These are phyloP conservation scores for Bathynomus jamesi DNA, from an alignment of 1,140 invertebrate genomes.

Conservation along the genomic window DNA sequence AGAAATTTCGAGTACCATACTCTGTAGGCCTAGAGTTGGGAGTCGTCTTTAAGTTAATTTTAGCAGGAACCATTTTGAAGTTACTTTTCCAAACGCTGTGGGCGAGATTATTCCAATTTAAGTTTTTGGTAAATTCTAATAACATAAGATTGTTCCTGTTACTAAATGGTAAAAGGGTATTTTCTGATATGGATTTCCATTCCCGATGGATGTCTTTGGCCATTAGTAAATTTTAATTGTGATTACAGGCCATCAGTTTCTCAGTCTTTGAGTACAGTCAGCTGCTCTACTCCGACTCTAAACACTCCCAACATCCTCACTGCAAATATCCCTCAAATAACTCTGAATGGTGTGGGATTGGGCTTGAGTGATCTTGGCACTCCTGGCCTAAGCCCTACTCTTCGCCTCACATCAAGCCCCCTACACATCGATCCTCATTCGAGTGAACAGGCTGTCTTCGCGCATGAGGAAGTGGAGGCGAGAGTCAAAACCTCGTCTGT, in stretches of 20 bases:
- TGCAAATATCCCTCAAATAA: neutral
- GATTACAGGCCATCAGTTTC: constrained; percentile 34
- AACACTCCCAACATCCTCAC: neutral
- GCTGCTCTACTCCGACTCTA: neutral
- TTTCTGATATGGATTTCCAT: no score
- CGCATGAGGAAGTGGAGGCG: neutral
- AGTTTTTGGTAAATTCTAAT: no score
- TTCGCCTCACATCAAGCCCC: neutral
- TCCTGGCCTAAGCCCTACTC: neutral
- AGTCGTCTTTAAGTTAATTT: no score
- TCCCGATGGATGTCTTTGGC: no score
- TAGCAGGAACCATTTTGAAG: no score
- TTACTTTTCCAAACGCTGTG: no score
- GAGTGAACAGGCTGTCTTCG: neutral
- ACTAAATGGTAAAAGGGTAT: no score
- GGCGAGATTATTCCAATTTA: no score
- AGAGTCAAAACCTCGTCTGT: neutral
- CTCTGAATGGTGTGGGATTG: neutral
- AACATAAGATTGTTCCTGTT: no score
- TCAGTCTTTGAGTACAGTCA: constrained; percentile 21
- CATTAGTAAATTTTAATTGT: no score
- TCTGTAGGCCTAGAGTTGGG: no score
- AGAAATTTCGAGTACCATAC: no score
- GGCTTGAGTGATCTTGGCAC: neutral
- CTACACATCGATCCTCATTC: neutral